phyloP scores from a whole-genome alignment of 2,888 invertebrate species.

The Tanypteryx hageni region DNA sequence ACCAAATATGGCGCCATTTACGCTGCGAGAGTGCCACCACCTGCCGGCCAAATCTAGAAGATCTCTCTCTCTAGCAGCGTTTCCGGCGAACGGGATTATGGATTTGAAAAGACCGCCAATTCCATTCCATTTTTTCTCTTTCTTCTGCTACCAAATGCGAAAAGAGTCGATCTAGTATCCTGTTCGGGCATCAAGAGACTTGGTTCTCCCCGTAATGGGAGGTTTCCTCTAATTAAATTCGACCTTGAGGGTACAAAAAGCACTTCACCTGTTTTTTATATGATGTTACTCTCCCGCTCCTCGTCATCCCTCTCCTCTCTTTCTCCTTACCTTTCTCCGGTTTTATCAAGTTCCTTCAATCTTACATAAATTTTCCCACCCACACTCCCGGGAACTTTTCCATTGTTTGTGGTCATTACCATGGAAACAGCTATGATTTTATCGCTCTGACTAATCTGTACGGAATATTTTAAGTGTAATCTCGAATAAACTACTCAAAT shows the following conservation, averaged over 20 bases:
- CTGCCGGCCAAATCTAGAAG: slow-evolving; percentile 7
- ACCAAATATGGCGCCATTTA: slow-evolving; percentile 46
- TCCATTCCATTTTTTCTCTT: background rate
- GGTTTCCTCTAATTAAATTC: slow-evolving; percentile 57
- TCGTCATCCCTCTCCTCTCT: background rate
- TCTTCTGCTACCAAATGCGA: slow-evolving; percentile 26
- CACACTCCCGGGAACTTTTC: background rate
- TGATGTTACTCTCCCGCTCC: background rate
- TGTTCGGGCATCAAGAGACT: slow-evolving; percentile 18
- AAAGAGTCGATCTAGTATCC: slow-evolving; percentile 25
- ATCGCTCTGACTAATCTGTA: background rate
- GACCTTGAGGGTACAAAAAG: slow-evolving; percentile 57
- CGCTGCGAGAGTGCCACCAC: slow-evolving; percentile 1
- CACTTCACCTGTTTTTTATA: slow-evolving; percentile 54
- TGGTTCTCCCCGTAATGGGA: slow-evolving; percentile 27
- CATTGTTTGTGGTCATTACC: slow-evolving; percentile 56
- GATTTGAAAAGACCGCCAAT: slow-evolving; percentile 26
- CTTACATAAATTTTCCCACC: slow-evolving; percentile 60
- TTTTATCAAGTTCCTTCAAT: slow-evolving; percentile 43
- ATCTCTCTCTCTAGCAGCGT: slow-evolving; percentile 12
- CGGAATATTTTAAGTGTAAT: slow-evolving; percentile 6
- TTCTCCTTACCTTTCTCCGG: background rate
- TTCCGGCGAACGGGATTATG: slow-evolving; percentile 52
- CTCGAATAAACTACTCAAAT: slow-evolving; percentile 1
- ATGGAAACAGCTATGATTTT: slow-evolving; percentile 57